Evolutionary conservation across 2,888 invertebrate species (phyloP), one percentile per base, ranked within the genome.

Genomic region (Volucella zonaria): DNA sequence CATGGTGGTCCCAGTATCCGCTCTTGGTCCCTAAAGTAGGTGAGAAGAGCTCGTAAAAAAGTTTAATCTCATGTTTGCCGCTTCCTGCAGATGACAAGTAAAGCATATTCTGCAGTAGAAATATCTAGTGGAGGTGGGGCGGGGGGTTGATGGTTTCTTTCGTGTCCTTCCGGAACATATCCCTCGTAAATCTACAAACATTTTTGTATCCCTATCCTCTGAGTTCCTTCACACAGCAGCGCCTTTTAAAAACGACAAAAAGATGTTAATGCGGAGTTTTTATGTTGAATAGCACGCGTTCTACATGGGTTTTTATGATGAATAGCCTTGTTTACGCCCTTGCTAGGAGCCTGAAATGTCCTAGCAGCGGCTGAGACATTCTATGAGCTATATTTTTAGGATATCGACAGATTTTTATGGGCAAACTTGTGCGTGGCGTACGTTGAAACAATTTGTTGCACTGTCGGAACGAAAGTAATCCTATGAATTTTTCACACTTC

Each of bases 161-260:
- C 49, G 49, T 74, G 51, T 68, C 66, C 66, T 66, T 14, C 23
- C 40, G 43, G 59, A 43, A 66, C 52, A 67, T 47, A 61, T 66
- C 66, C 43, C 66, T 73, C 73, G 66, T 73, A 73, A 79, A 79
- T 73, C 79, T 73, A 59, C 49, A 59, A 49, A 79, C 45, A 56
- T 59, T 59, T 67, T 67, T 74, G 31, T 23, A 62, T 49, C 42
- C 49, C 31, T n/a, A 59, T 38, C 11, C 12, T n/a, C 38, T 6
- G 8, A 14, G n/a, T n/a, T n/a, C 15, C 15, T 1, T 10, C 43
- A 23, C 47, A 23, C 11, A 3, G 38, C 40, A n/a, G 3, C 49
- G 31, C 11, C 51, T 31, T 49, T 42, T 14, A 52, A 31, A 51
- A 47, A 61, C 38, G 59, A 49, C 51, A 66, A 52, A 73, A 67